A percentile compares a stretch with the other conserved stretches of the same genome.
phyloP scores from a whole-genome alignment of 2,888 invertebrate species.

The Phyto melanocephala region DNA sequence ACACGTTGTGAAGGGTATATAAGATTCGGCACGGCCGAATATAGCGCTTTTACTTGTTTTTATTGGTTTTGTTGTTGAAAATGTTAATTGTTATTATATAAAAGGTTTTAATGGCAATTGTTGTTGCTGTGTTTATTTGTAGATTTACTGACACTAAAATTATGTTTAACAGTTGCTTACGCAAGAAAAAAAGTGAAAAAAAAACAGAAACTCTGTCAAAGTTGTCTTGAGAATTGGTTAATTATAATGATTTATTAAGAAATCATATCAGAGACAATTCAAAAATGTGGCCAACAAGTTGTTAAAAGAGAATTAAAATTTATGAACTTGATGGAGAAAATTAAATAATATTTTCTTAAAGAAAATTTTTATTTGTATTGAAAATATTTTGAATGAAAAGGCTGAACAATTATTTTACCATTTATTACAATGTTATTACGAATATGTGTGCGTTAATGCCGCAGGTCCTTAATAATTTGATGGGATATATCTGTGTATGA shows the following conservation, averaged over 20 bases:
- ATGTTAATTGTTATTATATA: conserved; percentile 56
- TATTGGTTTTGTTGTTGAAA: conserved; percentile 38
- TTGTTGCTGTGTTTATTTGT: background rate
- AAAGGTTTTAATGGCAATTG: conserved; percentile 4
- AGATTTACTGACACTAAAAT: conserved; percentile 57
- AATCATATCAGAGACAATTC: conserved; percentile 39
- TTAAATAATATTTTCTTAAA: background rate
- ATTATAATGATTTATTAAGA: conserved; percentile 65
- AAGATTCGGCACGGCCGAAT: too few species aligned
- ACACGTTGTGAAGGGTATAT: too few species aligned
- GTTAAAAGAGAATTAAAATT: conserved; percentile 46
- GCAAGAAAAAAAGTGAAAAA: background rate
- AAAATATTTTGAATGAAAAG: too few species aligned
- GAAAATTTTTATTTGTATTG: background rate
- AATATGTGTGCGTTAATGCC: too few species aligned
- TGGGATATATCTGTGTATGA: too few species aligned
- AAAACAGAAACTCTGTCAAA: conserved; percentile 38
- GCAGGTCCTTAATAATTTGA: too few species aligned
- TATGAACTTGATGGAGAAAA: conserved; percentile 15
- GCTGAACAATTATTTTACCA: too few species aligned
- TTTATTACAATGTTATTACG: too few species aligned
- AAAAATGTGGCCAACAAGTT: conserved; percentile 33
- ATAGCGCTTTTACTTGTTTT: too few species aligned
- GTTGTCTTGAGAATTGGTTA: conserved; percentile 64
- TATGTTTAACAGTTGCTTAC: conserved; percentile 54